phyloP scores from a whole-genome alignment of 2,888 invertebrate genomes.

The Neelides folsomi region DNA sequence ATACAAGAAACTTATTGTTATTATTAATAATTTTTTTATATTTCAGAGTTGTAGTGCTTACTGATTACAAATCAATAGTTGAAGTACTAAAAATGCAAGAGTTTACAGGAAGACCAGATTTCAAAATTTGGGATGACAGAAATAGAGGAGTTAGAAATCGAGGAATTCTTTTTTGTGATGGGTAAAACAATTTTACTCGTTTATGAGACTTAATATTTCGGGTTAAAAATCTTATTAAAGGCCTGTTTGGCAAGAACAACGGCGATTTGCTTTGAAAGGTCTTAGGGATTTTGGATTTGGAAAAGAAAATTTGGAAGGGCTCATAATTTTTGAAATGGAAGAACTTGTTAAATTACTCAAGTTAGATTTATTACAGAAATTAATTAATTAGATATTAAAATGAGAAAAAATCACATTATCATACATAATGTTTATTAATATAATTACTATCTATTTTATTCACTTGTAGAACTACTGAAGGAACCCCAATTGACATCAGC shows the following conservation, averaged over 20 bases:
- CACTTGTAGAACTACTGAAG: constrained; percentile 15
- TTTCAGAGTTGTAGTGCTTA: constrained; percentile 23
- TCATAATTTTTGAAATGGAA: constrained; percentile 20
- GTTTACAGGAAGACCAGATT: constrained; percentile 24
- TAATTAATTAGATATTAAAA: too few species aligned
- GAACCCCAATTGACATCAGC: constrained; percentile 12
- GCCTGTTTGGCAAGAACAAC: constrained; percentile 8
- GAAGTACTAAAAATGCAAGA: constrained; percentile 22
- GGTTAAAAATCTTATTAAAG: too few species aligned
- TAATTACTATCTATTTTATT: too few species aligned
- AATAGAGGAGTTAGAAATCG: constrained; percentile 21
- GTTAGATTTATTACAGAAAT: too few species aligned
- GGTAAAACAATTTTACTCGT: constrained; percentile 7
- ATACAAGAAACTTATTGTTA: too few species aligned
- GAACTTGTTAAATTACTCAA: constrained; percentile 15
- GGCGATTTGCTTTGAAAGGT: constrained; percentile 8
- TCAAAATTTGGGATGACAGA: constrained; percentile 14
- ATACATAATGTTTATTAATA: too few species aligned
- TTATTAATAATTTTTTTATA: too few species aligned
- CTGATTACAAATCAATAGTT: constrained; percentile 16
- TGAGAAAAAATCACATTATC: too few species aligned
- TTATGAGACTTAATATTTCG: too few species aligned
- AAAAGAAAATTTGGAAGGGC: constrained; percentile 24
- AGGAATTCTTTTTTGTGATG: constrained; percentile 24
- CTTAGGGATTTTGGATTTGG: constrained; percentile 22